Evolutionary conservation across 2,888 invertebrate genomes (phyloP), one percentile per base, ranked within the genome.

Genomic region (Tuta absoluta): DNA sequence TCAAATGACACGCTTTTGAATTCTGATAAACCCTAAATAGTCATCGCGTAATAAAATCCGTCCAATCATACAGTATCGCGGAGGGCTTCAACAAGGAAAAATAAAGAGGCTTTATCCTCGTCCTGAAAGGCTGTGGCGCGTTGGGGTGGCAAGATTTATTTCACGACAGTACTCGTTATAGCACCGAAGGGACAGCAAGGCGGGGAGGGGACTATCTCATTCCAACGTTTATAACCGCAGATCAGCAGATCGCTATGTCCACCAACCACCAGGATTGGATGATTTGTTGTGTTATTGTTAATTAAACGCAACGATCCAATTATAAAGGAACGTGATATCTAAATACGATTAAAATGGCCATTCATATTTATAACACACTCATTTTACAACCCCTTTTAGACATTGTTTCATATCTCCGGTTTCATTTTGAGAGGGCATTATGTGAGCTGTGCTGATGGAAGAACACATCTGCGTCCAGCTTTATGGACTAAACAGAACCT

Each of bases 81-180:
- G 84, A 81, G 84, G 82, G 82, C 79, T 82, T 80, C 81, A 84
- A 81, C 80, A 81, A 77, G 85, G 84, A 87, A 86, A 89, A 87
- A 89, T 88, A 88, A 88, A 89, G 87, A 84, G 84, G 84, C 84
- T 89, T 89, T 86, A 87, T 87, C 85, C 86, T 71, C 72, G 69
- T 79, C 77, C 80, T 86, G 87, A 87, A 86, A 85, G 84, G 83
- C 84, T 85, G 85, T 79, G 81, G 77, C 75, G 62, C 77, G 80
- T 75, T 78, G 81, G 91, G 90, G 91, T 82, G 86, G 84, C 70
- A 82, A 89, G 91, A 91, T 91, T 91, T 91, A 91, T 91, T 83
- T 87, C 87, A 85, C 80, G 87, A 88, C 87, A 85, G 81, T 72
- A 81, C 84, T 84, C 86, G 89, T 89, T 89, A 89, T 82, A 82